Evolutionary conservation across 1,140 invertebrate genomes (phyloP).

Genomic region (Magallana ariakensis): DNA sequence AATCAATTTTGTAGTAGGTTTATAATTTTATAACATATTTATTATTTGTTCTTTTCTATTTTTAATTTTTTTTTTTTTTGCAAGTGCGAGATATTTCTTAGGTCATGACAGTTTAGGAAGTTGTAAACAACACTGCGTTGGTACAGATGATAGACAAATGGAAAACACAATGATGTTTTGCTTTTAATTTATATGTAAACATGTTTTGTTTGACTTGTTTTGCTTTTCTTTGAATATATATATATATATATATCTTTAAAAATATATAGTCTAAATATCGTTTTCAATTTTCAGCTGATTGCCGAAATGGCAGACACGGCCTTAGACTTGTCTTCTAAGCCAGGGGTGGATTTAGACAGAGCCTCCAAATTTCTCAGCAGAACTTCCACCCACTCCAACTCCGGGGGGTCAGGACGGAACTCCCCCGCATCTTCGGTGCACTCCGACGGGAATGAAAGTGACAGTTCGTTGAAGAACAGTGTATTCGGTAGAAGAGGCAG

Average conservation of each 20-base stretch:
- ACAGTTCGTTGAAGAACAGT: conserved; percentile 45
- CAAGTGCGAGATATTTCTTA: not conserved
- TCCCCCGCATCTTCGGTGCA: conserved; percentile 46
- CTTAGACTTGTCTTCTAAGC: conserved; percentile 69
- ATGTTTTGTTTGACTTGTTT: no score
- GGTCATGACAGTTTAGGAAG: no score
- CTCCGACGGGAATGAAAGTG: conserved; percentile 64
- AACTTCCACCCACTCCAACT: conserved; percentile 44
- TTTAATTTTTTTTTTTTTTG: not conserved
- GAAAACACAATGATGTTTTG: no score
- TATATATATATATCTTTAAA: no score
- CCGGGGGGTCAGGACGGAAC: conserved; percentile 17
- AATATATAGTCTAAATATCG: not conserved
- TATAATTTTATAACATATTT: not conserved
- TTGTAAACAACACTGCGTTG: no score
- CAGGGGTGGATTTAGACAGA: conserved; percentile 18
- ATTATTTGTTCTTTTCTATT: not conserved
- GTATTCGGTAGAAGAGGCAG: conserved; percentile 44
- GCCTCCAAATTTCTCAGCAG: conserved; percentile 42
- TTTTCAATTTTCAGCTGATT: not conserved
- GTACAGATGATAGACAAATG: no score
- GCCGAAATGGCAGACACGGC: conserved; percentile 68
- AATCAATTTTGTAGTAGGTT: not conserved
- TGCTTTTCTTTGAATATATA: not conserved
- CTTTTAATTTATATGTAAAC: no score